Evolutionary conservation across 2,113 vertebrate species (phyloP).

Genomic region (Coracopsis vasa): DNA sequence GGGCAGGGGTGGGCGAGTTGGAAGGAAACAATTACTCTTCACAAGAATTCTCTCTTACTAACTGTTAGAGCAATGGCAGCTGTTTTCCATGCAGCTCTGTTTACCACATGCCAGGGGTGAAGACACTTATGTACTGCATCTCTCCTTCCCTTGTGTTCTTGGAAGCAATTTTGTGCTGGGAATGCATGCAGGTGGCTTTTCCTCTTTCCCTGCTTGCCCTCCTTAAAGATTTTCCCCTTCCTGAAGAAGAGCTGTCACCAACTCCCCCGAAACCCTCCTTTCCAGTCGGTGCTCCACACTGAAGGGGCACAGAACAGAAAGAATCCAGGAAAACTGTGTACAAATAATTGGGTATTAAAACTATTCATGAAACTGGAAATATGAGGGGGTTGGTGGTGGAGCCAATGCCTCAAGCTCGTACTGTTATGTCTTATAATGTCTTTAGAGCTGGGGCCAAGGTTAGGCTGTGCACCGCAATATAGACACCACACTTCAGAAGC

Average conservation of each 20-base stretch:
- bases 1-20: neutral
- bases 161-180: neutral
- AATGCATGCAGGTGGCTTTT: neutral
- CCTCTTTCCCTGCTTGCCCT: neutral
- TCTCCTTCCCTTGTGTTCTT: neutral
- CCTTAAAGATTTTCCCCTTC: neutral
- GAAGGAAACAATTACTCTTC: neutral
- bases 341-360: too few relatives aligned
- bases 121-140: fast-evolving
- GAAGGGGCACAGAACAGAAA: too few relatives aligned
- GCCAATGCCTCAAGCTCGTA: neutral
- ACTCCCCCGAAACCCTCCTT: neutral
- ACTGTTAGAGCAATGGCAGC: fast-evolving
- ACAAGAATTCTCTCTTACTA: fast-evolving
- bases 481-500: neutral
- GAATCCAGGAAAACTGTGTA: neutral
- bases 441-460: neutral
- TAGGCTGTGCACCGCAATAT: fast-evolving
- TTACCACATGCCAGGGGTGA: neutral
- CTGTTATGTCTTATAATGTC: fast-evolving
- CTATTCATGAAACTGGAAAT: too few relatives aligned
- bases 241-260: neutral
- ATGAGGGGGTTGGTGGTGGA: neutral
- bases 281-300: fast-evolving
- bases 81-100: neutral